These are phyloP conservation scores for Cololabis saira DNA, from an alignment of 2,113 vertebrate genomes.

Conservation along the genomic window DNA sequence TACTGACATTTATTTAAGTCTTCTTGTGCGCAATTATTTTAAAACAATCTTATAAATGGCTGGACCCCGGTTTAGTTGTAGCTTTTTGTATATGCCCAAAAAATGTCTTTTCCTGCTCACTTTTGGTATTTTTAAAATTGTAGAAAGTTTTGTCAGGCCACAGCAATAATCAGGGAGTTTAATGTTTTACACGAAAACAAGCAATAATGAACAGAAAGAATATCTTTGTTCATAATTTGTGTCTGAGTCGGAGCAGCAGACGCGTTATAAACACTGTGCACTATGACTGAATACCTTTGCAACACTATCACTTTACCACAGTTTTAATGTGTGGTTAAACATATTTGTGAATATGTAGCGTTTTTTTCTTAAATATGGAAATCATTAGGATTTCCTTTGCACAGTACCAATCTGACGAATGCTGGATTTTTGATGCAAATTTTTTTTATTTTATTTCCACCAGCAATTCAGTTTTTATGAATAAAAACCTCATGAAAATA, in stretches of 20 bases:
- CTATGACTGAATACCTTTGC: constrained; percentile 15
- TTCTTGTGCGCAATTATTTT: background rate
- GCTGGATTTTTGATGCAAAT: constrained; percentile 9
- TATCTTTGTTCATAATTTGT: constrained; percentile 4
- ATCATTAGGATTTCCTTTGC: constrained; percentile 12
- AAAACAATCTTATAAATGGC: background rate
- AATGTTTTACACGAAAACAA: constrained; percentile 14
- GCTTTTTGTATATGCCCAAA: background rate
- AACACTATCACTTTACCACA: background rate
- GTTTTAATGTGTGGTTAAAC: constrained; percentile 1
- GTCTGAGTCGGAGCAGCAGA: background rate
- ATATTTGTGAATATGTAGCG: background rate
- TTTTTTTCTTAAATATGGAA: background rate
- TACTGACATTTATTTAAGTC: background rate
- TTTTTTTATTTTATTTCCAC: too few relatives aligned
- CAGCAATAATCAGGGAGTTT: constrained; percentile 53
- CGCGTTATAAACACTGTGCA: constrained; percentile 6
- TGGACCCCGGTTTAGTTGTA: constrained; percentile 4
- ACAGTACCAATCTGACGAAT: background rate
- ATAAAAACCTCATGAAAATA: too few relatives aligned
- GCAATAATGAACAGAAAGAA: constrained; percentile 44
- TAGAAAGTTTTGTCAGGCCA: background rate
- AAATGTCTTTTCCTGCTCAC: constrained; percentile 11
- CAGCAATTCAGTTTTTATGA: too few relatives aligned
- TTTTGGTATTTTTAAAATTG: constrained; percentile 5